Base-by-base conservation (phyloP, 2,888 invertebrate species). In the Leucoma salicis region DNA sequence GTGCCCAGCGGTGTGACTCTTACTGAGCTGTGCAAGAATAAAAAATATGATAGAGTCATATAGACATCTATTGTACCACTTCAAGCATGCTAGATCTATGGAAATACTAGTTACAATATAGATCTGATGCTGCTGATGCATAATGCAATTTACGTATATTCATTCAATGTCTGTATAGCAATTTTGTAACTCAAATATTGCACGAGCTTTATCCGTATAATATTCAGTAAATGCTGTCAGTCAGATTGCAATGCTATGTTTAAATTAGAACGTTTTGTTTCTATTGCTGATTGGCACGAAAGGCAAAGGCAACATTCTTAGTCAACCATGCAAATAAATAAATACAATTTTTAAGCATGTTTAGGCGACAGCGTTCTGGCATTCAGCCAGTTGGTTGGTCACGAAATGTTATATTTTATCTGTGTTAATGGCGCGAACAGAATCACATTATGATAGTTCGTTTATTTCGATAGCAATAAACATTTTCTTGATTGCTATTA, bases 401-500 rank as follows among this genome's bases (percentile, higher is more conserved):
- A 74, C 56, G 64, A 45, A 66, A 63, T 57, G 64, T 70, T 63
- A 70, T 78, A 54, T 60, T 54, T 75, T 70, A 73, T 77, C 75
- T 66, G 63, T 52, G 59, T 62, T 78, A 78, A 82, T 80, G 80
- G 75, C 57, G 59, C 57, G 70, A 73, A 74, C 75, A 71, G 66
- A 63, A 67, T 58, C 66, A 69, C 79, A 74, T 79, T 81, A 79
- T 80, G 77, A 77, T 74, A 76, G 70, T 70, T 70, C 66, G 62
- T 63, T 68, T 66, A 68, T 71, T 70, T 48, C 54, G 55, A 60
- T 66, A 70, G 57, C 59, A 55, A 63, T 66, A 59, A 66, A 66
- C 53, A 57, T 54, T 53, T 45, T 53, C 53, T 53, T 53, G 47
- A 41, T 41, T 35, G 46, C 48, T 52, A 52, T 57, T 59, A 53